Evolutionary conservation across 2,888 invertebrate genomes (phyloP), one percentile per base, ranked within the genome.

Genomic region (Nesidiocoris tenuis): DNA sequence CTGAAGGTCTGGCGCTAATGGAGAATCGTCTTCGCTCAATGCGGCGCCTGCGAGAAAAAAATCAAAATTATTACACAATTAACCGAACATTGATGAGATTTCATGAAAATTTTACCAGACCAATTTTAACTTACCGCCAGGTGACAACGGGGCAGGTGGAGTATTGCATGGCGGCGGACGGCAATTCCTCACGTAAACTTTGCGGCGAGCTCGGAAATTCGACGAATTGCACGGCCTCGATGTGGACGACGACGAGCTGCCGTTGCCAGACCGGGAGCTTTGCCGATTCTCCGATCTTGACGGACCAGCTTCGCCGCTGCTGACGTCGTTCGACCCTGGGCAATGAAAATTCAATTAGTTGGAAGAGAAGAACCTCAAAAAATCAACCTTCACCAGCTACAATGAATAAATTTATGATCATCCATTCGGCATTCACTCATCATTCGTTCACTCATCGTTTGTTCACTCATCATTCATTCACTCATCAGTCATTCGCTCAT

Each of bases 1-100:
- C 83, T 92, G 92, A 76, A 92, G 84, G 83, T 92, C 92, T 0
- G 92, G 92, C 5, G 90, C 90, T 2, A 87, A 86, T 63, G 90
- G 86, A 19, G 86, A 87, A 79, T 87, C 82, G 17, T 78, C 80
- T 59, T 77, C 79, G 64, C 71, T 70, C 7, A 75, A 57, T 21
- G 19, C 72, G 12, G 66, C 59, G n/a, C 74, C 74, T 75, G 22
- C 23, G 56, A 74, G 19, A 63, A 63, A 21, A 19, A 63, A 9
- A 21, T 7, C 19, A 65, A 21, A 64, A 16, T 18, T 59, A 59
- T 17, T n/a, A 59, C 17, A 12, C 61, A 7, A 59, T 59, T 7
- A 12, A n/a, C n/a, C n/a, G n/a, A n/a, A n/a, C n/a, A n/a, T n/a
- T n/a, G n/a, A n/a, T n/a, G 39, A 39, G 3, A 7, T 39, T 39